Evolutionary conservation across 2,113 vertebrate genomes (phyloP), one percentile per base, ranked within the genome.

Genomic region (Misgurnus mizolepis): DNA sequence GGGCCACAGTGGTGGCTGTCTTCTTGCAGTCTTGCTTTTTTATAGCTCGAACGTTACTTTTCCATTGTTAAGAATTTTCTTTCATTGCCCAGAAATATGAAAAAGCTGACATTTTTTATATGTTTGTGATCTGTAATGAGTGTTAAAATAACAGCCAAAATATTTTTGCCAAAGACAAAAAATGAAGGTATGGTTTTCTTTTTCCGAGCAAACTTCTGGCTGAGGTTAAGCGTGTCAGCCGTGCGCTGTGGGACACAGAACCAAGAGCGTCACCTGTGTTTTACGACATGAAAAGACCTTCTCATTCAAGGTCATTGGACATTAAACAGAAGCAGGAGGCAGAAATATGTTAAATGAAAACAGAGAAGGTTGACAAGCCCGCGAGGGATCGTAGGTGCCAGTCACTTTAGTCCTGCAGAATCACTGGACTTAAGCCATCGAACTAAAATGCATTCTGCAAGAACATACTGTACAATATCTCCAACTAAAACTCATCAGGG

Each of bases 341-440:
- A 80, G 80, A 87, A 88, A 82, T 82, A 72, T 60, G 80, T 82
- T 88, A 80, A 88, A 83, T 81, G 84, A 91, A 90, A 91, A 89
- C 84, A 85, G 85, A 84, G 82, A 85, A 49, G 76, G 85, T 75
- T 85, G 86, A 90, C 82, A 50, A 85, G 67, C 81, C 88, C 43
- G 61, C 70, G 27, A 84, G 86, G 83, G 70, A 81, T 82, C 85
- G 40, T 78, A 62, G 80, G 82, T 67, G 89, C 89, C 90, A 90
- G 90, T 89, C 87, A 85, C 77, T 91, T 89, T 86, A 89, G 86
- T 88, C 85, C 85, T 85, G 80, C 88, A 90, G 88, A 87, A 79
- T 86, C 85, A 56, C 81, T 84, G 74, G 84, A 81, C 61, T 84
- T n/a, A 66, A 56, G 62, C 75, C 71, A 85, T 86, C 67, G 75